Percentiles rank a stretch among this genome's conserved stretches.
These are phyloP conservation scores for Agriopis marginaria DNA, from an alignment of 2,888 invertebrate genomes.

Conservation along the genomic window DNA sequence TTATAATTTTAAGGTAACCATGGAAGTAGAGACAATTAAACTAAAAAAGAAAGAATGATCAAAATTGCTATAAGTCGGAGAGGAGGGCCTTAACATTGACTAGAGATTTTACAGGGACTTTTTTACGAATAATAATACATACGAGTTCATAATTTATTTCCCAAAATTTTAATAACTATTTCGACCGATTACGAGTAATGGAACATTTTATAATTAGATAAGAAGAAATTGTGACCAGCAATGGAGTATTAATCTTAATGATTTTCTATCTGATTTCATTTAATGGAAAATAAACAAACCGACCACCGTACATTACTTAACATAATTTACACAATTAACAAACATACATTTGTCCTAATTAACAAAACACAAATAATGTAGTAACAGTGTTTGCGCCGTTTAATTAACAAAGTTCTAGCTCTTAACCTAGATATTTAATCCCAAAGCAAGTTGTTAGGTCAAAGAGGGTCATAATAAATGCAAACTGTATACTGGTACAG, in stretches of 20 bases:
- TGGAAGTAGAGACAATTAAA: too few relatives aligned
- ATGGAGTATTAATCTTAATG: too few relatives aligned
- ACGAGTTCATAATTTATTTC: too few relatives aligned
- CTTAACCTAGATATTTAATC: conserved; percentile 41
- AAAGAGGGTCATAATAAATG: conserved; percentile 42
- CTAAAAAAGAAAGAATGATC: too few relatives aligned
- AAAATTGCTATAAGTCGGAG: too few relatives aligned
- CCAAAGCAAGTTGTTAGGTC: conserved; percentile 36
- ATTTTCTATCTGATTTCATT: neutral
- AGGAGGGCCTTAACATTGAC: too few relatives aligned
- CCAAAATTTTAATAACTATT: too few relatives aligned
- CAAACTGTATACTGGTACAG: conserved; percentile 35
- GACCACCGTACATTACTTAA: neutral
- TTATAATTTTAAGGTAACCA: too few relatives aligned
- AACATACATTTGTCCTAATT: conserved; percentile 30
- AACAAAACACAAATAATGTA: conserved; percentile 28
- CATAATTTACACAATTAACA: conserved; percentile 21
- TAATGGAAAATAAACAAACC: neutral
- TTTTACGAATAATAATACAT: too few relatives aligned
- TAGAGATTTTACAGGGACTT: too few relatives aligned
- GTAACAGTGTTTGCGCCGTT: conserved; percentile 23
- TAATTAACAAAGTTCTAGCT: conserved; percentile 43
- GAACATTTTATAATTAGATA: too few relatives aligned
- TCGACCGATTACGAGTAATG: too few relatives aligned
- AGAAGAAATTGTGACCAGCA: neutral